Conservation (phyloP, 2,797 vertebrate genomes). For the Rhabdomys pumilio region DNA sequence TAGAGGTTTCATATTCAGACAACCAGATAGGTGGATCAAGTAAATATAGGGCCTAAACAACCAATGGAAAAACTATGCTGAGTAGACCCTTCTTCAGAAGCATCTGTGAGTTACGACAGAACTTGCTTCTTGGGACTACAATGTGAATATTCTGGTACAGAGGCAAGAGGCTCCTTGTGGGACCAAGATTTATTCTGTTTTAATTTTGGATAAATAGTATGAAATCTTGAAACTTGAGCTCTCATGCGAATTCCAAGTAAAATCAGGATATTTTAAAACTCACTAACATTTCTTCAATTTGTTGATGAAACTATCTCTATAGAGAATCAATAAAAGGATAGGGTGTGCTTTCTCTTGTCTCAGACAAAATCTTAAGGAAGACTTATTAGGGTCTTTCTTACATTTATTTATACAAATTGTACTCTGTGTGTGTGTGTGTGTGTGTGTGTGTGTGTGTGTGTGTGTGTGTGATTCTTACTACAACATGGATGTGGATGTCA, state of each 20-base stretch:
- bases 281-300: neutral
- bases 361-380: neutral
- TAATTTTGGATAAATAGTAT: neutral
- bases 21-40: neutral
- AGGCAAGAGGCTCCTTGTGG: neutral
- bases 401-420: neutral
- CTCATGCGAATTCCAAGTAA: neutral
- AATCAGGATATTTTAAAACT: neutral
- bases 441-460: neutral
- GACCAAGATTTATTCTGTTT: neutral
- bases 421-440: no score
- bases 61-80: rapidly evolving
- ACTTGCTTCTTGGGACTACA: neutral
- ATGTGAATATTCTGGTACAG: rapidly evolving
- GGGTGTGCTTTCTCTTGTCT: neutral
- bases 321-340: neutral
- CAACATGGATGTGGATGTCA: neutral
- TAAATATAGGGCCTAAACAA: neutral
- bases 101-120: neutral
- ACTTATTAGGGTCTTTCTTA: neutral
- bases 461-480: neutral
- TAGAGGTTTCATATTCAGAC: rapidly evolving
- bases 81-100: neutral
- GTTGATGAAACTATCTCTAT: neutral
- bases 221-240: neutral